Conservation (phyloP, 2,888 invertebrate species). For the Drosophila ezoana region DNA sequence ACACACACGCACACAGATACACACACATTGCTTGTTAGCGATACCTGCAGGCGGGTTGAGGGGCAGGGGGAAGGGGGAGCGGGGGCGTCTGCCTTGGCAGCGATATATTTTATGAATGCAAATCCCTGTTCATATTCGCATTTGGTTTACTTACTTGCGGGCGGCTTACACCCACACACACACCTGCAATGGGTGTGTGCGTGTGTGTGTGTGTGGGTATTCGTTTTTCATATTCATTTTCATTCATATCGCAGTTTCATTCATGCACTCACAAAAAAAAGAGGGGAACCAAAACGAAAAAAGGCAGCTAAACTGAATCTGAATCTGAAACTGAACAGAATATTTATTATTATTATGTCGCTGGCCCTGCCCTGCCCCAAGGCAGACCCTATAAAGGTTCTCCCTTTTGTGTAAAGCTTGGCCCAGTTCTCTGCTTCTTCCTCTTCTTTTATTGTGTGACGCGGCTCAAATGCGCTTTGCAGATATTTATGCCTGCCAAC, state of each 20-base stretch:
- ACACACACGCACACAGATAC: conserved; percentile 28
- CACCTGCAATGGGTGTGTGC: conserved; percentile 23
- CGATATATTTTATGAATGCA: conserved; percentile 81
- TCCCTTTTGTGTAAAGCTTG: conserved; percentile 26
- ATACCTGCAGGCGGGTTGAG: conserved; percentile 49
- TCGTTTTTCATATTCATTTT: conserved; percentile 56
- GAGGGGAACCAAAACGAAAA: not conserved
- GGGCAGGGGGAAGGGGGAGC: too few relatives aligned
- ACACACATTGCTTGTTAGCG: conserved; percentile 44
- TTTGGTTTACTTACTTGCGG: conserved; percentile 74
- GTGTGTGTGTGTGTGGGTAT: conserved; percentile 38
- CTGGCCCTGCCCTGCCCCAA: conserved; percentile 17
- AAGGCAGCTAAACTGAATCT: conserved; percentile 39
- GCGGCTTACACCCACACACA: conserved; percentile 26
- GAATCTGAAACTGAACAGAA: conserved; percentile 65
- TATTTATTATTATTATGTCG: conserved; percentile 80
- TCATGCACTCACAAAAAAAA: conserved; percentile 53
- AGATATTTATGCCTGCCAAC: conserved; percentile 76
- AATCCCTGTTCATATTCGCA: conserved; percentile 79
- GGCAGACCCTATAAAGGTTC: not conserved
- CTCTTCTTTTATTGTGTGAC: conserved; percentile 64
- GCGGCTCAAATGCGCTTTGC: conserved; percentile 80
- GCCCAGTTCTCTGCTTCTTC: conserved; percentile 42
- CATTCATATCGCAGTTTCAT: conserved; percentile 77
- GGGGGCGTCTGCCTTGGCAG: conserved; percentile 49